Evolutionary conservation across 2,113 vertebrate species (phyloP), one percentile per base, ranked within the genome.

Genomic region (Tragulus kanchil): DNA sequence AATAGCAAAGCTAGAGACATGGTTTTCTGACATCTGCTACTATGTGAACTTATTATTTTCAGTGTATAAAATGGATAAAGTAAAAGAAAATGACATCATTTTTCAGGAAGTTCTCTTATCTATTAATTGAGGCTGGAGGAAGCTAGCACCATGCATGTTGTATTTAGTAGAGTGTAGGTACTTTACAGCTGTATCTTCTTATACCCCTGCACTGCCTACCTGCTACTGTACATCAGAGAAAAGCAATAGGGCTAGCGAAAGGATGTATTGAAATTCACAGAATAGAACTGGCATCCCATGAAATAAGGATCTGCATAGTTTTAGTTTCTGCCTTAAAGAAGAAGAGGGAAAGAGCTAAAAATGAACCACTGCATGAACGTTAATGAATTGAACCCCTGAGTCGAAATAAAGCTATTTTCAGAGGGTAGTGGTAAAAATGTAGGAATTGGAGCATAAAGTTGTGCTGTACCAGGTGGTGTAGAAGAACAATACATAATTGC

Each of bases 351-450:
- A 85, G 21, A 77, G 69, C 64, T 82, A 61, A 84, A 95, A 89
- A 7, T 56, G 28, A 83, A 9, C 17, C 28, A 19, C 6, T 86
- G 28, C 21, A 61, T 42, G 58, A 79, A 93, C 94, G 56, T 77
- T 88, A 95, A 93, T 85, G 77, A 94, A 71, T 59, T 90, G 83
- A 21, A 69, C 56, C 48, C n/a, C 89, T 88, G 25, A 81, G 26
- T 81, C 90, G 89, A 97, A 94, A 77, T 88, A 23, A 88, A 93
- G 71, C 23, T 95, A 7, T 89, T 95, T 95, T 93, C 69, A 77
- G 64, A 15, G 14, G n/a, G 0, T 17, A 16, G 23, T 82, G 86
- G 77, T 90, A 59, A 96, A 96, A 78, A 92, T 83, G 28, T 69
- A 48, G 36, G 52, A 78, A 84, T 48, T 3, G 31, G 42, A 58